These are phyloP conservation scores for Leptestheria dahalacensis DNA, from an alignment of 1,140 invertebrate species.

Conservation along the genomic window DNA sequence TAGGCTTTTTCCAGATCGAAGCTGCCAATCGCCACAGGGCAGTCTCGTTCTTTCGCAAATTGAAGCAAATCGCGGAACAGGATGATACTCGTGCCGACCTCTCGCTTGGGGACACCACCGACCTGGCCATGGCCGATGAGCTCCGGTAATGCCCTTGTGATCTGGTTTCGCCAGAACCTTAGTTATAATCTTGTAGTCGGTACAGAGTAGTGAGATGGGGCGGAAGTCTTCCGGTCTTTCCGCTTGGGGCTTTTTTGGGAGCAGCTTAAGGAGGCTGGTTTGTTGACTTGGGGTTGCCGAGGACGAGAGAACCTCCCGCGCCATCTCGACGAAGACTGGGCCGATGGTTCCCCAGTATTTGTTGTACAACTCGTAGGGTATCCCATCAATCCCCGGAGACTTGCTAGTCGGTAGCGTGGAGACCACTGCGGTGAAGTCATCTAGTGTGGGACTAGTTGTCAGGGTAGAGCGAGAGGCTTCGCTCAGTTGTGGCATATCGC, in stretches of 20 bases:
- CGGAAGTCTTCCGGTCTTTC: not conserved
- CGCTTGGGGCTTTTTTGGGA: not conserved
- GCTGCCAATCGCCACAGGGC: not conserved
- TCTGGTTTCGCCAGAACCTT: not conserved
- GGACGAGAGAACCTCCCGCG: no score
- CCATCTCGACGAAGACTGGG: not conserved
- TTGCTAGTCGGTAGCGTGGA: not conserved
- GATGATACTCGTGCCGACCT: not conserved
- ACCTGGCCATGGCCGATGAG: not conserved
- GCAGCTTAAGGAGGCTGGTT: no score
- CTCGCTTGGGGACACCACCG: not conserved
- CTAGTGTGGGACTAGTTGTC: not conserved
- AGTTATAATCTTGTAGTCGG: not conserved
- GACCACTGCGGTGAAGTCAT: not conserved
- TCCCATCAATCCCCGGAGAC: not conserved
- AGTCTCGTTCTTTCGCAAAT: not conserved
- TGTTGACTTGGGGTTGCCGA: no score
- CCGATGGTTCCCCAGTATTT: not conserved
- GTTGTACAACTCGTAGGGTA: slow-evolving; percentile 1
- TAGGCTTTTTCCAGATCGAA: not conserved
- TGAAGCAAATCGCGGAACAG: not conserved
- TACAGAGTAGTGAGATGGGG: not conserved
- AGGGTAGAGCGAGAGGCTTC: not conserved
- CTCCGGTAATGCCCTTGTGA: not conserved
- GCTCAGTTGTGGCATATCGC: not conserved